Base-by-base conservation (phyloP, 1,140 invertebrate species). In the Lerema accius region DNA sequence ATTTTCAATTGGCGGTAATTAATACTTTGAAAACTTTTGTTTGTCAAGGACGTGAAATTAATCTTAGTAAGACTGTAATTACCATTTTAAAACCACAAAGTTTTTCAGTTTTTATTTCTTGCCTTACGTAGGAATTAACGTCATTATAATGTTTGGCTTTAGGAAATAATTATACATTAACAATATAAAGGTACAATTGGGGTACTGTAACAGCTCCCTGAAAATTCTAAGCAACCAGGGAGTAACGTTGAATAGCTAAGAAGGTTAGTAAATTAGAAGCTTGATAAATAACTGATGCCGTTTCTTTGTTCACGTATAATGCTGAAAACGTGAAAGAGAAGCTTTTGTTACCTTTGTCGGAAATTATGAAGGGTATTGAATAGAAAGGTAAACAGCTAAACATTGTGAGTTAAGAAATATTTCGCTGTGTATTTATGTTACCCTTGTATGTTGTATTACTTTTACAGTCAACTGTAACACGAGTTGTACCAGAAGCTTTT, bases 181-280 rank as follows among this genome's bases (percentile, higher is more conserved):
- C 28, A 5, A 50, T 32, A 16, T n/a, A n/a, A n/a, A n/a, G n/a
- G n/a, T 35, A 48, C 13, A 48, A 28, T 11, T n/a, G 45, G 28
- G 23, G 45, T 48, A 4, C 23, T 32, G 14, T 11, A 28, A 17
- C 11, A 53, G n/a, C 19, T n/a, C 39, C 39, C 11, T 32, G 11
- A 15, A 15, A 56, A 46, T 14, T 13, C 91, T 45, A 92, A 92
- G 60, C 63, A 89, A 69, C 77, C 91, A 84, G 81, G 92, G 82
- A 82, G 92, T 83, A 78, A 93, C 81, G 7, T 70, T 91, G 63
- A 91, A 90, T 71, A 90, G 80, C 68, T 67, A 90, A 43, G 82
- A 83, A 65, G 80, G 79, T 85, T 73, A 68, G 60, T 60, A 48
- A 63, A 63, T 63, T 55, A 63, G 40, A 35, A 46, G 46, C 40